Evolutionary conservation across 2,797 vertebrate genomes (phyloP), one percentile per base, ranked within the genome.

Genomic region (Scolopax rusticola): DNA sequence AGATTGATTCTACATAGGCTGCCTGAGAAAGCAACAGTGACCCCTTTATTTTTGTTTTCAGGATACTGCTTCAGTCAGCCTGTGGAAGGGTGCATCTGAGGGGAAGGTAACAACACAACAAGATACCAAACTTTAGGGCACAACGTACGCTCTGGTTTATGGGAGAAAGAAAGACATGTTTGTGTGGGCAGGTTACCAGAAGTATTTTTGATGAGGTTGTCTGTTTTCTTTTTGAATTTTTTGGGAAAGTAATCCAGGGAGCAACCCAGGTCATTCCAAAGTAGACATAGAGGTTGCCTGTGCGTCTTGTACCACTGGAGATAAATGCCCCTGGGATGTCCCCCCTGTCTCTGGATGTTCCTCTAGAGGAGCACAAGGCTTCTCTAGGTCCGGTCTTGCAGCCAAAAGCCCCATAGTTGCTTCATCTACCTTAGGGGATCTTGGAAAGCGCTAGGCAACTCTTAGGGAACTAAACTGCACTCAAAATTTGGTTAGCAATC

Each of bases 271-370:
- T 25, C 5, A 32, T 24, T 15, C 38, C 65, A 65, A 67, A 67
- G 32, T 6, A 78, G 60, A 30, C 20, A 21, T 6, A 12, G 33
- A 71, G 38, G 5, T 43, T 63, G 3, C 15, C 51, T 33, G 6
- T 0, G 0, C 43, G 27, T 36, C 56, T 51, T 38, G 38, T 50
- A 36, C 21, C 47, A 12, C 38, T 40, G 48, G 38, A 74, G 38
- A 28, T 23, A 30, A 84, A 89, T 19, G 8, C 8, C 7, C 7
- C 16, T 67, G 36, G 25, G 17, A 78, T 51, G 45, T 61, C 24
- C 38, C 38, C 74, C 25, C 25, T 41, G 30, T 32, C 2, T 19
- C 12, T 86, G 51, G 12, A 50, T 54, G 48, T 32, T n/a, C 25
- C 25, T 50, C 67, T 15, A 38, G 41, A 59, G 76, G 41, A 84